Conservation (phyloP, 2,113 vertebrate genomes). For the Oncorhynchus gorbuscha region DNA sequence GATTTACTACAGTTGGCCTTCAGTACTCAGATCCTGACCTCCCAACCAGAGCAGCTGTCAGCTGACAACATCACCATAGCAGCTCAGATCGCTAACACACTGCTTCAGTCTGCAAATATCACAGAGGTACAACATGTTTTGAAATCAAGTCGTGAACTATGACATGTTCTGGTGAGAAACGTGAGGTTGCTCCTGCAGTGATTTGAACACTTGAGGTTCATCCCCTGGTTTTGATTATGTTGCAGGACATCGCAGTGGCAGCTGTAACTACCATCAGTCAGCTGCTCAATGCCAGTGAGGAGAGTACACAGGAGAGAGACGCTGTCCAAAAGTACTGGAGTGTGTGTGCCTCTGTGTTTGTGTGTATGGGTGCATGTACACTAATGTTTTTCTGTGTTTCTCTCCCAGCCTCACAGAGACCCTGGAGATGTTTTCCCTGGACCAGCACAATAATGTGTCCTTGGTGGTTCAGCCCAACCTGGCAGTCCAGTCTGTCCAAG, state of each 20-base stretch:
- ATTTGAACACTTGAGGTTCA: too few relatives aligned
- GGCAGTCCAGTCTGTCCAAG: slow-evolving; percentile 20
- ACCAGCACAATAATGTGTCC: not conserved
- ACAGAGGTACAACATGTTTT: slow-evolving; percentile 19
- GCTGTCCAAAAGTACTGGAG: not conserved
- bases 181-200: too few relatives aligned
- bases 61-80: slow-evolving; percentile 37
- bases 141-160: not conserved
- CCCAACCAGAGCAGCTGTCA: slow-evolving; percentile 26
- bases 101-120: slow-evolving; percentile 20
- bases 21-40: slow-evolving; percentile 51
- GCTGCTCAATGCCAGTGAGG: slow-evolving; percentile 24
- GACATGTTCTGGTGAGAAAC: too few relatives aligned
- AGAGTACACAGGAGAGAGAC: not conserved
- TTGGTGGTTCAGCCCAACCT: slow-evolving; percentile 47
- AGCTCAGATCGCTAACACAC: slow-evolving; percentile 15
- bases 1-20: not conserved
- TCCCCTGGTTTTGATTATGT: too few relatives aligned
- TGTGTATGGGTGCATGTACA: too few relatives aligned
- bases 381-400: not conserved
- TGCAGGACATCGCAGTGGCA: too few relatives aligned
- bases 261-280: slow-evolving; percentile 40
- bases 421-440: slow-evolving; percentile 28
- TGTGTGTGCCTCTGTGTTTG: not conserved
- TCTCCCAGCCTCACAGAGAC: slow-evolving; percentile 8